These are phyloP conservation scores for Epinephelus cyanopodus DNA, from an alignment of 2,113 vertebrate genomes.

Conservation along the genomic window DNA sequence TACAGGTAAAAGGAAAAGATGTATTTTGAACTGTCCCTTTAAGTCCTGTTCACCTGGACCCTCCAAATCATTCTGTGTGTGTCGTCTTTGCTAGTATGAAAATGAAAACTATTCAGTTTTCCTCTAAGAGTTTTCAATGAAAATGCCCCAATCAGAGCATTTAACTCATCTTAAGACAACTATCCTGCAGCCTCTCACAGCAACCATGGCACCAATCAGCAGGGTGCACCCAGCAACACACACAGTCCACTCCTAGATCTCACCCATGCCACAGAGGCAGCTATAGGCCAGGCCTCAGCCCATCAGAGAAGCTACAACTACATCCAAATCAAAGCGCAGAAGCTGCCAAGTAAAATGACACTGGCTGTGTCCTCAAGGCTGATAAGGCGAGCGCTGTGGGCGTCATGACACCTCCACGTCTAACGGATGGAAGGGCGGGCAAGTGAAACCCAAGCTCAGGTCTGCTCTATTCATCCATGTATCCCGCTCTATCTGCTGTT, in stretches of 20 bases:
- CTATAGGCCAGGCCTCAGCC: constrained; percentile 23
- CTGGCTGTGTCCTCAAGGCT: constrained; percentile 59
- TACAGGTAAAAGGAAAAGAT: no score
- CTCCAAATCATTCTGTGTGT: background rate
- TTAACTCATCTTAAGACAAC: background rate
- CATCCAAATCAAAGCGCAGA: constrained; percentile 49
- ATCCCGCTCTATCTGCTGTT: constrained; percentile 32
- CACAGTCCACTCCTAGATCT: constrained; percentile 4
- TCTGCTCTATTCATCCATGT: constrained; percentile 26
- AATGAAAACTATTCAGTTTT: background rate
- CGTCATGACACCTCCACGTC: constrained; percentile 51
- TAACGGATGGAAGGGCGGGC: constrained; percentile 47
- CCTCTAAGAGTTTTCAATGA: background rate
- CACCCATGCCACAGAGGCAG: constrained; percentile 6
- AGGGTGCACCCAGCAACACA: constrained; percentile 12
- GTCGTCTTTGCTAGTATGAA: background rate
- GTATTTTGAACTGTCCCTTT: background rate
- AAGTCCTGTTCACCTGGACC: background rate
- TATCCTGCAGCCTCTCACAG: constrained; percentile 13
- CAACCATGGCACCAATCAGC: constrained; percentile 26
- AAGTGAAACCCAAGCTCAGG: constrained; percentile 16
- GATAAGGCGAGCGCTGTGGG: constrained; percentile 63
- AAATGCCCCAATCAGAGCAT: constrained; percentile 12
- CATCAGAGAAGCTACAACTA: constrained; percentile 33
- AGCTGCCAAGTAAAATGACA: constrained; percentile 66